Evolutionary conservation across 1,140 invertebrate genomes (phyloP).

Genomic region (Sinonovacula constricta): DNA sequence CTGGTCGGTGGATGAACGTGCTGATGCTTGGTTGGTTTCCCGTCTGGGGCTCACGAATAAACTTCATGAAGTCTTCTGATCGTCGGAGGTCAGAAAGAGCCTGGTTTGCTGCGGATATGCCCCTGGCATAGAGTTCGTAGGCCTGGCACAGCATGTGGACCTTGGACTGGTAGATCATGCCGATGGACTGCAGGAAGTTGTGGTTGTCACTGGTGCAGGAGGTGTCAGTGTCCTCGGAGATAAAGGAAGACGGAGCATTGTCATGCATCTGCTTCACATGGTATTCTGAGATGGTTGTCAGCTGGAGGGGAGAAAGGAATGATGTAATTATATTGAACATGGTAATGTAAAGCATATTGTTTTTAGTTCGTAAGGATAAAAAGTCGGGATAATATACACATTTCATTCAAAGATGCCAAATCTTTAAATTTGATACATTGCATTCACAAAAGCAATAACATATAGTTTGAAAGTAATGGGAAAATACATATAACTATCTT

Average conservation of each 20-base stretch:
- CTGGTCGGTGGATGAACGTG: slow-evolving; percentile 70
- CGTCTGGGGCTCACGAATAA: slow-evolving; percentile 64
- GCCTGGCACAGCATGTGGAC: slow-evolving; percentile 74
- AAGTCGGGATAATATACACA: too few species aligned
- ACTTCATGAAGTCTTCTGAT: slow-evolving; percentile 69
- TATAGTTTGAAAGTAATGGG: too few species aligned
- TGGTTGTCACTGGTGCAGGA: slow-evolving; percentile 61
- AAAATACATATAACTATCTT: too few species aligned
- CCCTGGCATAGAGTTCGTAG: slow-evolving; percentile 71
- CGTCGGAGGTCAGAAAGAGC: slow-evolving; percentile 62
- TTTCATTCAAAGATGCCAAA: too few species aligned
- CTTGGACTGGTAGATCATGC: slow-evolving; percentile 75
- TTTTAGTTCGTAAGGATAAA: too few species aligned
- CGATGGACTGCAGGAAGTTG: slow-evolving; percentile 65
- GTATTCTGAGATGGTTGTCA: slow-evolving; percentile 74
- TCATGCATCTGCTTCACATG: slow-evolving; percentile 75
- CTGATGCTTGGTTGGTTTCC: slow-evolving; percentile 66
- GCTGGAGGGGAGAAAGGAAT: slow-evolving; percentile 55
- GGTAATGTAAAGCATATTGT: too few species aligned
- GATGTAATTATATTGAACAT: too few species aligned
- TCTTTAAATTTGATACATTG: too few species aligned
- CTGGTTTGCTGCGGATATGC: slow-evolving; percentile 65
- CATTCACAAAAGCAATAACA: too few species aligned
- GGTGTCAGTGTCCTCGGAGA: slow-evolving; percentile 66
- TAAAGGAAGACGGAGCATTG: slow-evolving; percentile 64